These are phyloP conservation scores for Notamacropus eugenii DNA, from an alignment of 2,797 vertebrate species.

Conservation along the genomic window DNA sequence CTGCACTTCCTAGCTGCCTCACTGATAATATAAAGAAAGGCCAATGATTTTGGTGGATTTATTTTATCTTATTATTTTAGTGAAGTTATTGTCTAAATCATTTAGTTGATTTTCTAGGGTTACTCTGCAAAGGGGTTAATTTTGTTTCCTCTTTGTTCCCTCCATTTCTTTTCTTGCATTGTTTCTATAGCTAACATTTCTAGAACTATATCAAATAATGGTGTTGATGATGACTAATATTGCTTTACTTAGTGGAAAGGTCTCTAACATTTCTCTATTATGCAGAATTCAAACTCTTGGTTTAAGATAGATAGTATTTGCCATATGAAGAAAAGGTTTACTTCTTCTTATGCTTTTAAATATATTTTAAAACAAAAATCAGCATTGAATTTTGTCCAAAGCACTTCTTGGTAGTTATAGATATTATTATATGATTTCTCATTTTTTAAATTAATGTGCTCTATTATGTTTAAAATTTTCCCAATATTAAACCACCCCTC, in stretches of 20 bases:
- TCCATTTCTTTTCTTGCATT: not conserved
- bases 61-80: too few species aligned
- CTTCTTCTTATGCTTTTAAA: not conserved
- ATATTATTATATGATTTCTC: not conserved
- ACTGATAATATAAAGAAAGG: not conserved
- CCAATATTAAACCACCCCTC: too few species aligned
- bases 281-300: not conserved
- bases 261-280: not conserved
- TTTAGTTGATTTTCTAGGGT: not conserved
- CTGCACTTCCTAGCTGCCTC: not conserved
- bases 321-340: not conserved
- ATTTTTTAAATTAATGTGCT: not conserved
- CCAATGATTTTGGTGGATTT: not conserved
- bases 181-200: too few species aligned
- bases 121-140: too few species aligned
- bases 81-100: not conserved
- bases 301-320: not conserved
- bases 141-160: not conserved
- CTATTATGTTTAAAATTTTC: too few species aligned
- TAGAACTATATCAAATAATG: not conserved
- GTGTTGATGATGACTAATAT: not conserved
- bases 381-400: too few species aligned
- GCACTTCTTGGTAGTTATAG: not conserved
- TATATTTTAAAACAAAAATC: not conserved
- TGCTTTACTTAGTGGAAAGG: not conserved